Evolutionary conservation across 1,140 invertebrate species (phyloP), one percentile per base, ranked within the genome.

Genomic region (Drosophila neocordata): DNA sequence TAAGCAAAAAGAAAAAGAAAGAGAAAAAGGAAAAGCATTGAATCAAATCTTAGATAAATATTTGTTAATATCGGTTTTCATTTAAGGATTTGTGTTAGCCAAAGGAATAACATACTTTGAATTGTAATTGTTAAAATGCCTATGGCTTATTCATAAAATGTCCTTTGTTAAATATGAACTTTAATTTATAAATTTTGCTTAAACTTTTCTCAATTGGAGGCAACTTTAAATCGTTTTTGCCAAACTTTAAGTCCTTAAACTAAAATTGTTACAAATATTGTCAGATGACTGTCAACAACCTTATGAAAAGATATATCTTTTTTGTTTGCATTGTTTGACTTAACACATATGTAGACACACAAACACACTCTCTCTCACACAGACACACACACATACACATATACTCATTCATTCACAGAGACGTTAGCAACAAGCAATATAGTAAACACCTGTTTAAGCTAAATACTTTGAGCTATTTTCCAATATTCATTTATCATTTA

Each of bases 1-100:
- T 74, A 75, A 58, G 38, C 12, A 52, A 48, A 31, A 74, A 31
- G 35, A 34, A 41, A 38, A 57, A 68, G 52, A 67, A 18, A 35
- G 9, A 34, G 31, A 34, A 35, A 18, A 35, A 12, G 11, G 1
- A 35, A 35, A 59, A 37, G 61, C 61, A 61, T 66, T 73, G 41
- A 48, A 48, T 48, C 15, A 48, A 48, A 20, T 48, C 41, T 48
- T 48, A 48, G 41, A 48, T 48, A 48, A 48, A 48, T 48, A 48
- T 48, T 48, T 48, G 41, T 18, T 48, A 48, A 48, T 48, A 48
- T 48, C 18, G 15, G 41, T 18, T 48, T 48, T 20, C 41, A 48
- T 48, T 48, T 48, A 48, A 48, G 8, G 41, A 48, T 44, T 44
- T 44, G 41, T 13, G 41, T 44, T 18, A 44, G 13, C 7, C 41